Evolutionary conservation across 2,797 vertebrate species (phyloP).

Genomic region (Gymnopithys bicolor): DNA sequence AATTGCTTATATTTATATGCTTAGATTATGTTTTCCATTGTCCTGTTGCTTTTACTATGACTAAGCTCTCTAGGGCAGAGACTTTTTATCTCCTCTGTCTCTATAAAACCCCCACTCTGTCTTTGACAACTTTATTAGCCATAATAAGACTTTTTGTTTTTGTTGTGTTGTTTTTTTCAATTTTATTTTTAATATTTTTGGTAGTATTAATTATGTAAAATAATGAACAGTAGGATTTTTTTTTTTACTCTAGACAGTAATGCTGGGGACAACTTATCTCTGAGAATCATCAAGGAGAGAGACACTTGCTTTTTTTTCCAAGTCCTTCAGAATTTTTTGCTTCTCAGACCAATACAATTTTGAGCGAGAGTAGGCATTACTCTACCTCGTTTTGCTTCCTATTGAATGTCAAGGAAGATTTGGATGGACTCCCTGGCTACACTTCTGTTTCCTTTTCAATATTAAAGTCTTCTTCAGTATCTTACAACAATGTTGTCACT

Average conservation of each 20-base stretch:
- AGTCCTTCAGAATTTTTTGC: neutral
- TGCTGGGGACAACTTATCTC: neutral
- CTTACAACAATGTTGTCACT: neutral
- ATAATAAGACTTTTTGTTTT: neutral
- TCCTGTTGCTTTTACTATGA: neutral
- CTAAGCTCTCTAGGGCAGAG: neutral
- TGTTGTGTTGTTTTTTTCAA: neutral
- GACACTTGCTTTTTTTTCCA: neutral
- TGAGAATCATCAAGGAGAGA: neutral
- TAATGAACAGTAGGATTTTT: neutral
- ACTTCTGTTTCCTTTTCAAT: neutral
- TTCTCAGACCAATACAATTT: neutral
- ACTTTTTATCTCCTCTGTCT: neutral
- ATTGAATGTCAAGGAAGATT: neutral
- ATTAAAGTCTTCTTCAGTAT: neutral
- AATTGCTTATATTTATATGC: neutral
- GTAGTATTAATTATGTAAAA: neutral
- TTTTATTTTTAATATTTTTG: neutral
- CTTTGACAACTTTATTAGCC: neutral
- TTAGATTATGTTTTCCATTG: neutral
- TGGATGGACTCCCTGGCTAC: neutral
- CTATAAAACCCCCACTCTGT: neutral
- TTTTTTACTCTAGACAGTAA: neutral
- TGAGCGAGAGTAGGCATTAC: neutral
- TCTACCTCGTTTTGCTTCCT: neutral